Conservation (phyloP, 2,888 invertebrate genomes). For the Chrysodeixis includens region DNA sequence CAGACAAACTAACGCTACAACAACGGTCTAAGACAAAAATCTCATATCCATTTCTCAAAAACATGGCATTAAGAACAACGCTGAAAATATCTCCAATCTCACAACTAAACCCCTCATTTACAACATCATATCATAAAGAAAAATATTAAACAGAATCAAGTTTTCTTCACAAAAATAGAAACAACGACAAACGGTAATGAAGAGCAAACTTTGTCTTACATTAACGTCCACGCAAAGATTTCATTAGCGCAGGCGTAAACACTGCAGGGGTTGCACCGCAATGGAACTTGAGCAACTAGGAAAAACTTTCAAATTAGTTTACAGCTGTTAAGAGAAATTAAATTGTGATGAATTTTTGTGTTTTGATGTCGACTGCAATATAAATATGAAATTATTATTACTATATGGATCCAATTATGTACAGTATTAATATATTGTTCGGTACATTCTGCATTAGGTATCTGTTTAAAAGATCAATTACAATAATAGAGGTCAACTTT, state of each 20-base stretch:
- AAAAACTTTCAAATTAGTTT: slow-evolving; percentile 59
- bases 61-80: not conserved
- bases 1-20: no score
- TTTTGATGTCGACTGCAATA: not conserved
- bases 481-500: no score
- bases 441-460: no score
- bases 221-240: slow-evolving; percentile 24
- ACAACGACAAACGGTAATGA: not conserved
- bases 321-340: slow-evolving; percentile 28
- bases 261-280: slow-evolving; percentile 32
- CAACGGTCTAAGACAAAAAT: no score
- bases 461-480: no score
- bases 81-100: not conserved
- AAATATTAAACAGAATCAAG: not conserved
- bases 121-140: not conserved
- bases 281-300: slow-evolving; percentile 30
- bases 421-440: no score
- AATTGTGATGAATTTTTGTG: not conserved
- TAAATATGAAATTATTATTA: no score
- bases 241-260: slow-evolving; percentile 53
- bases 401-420: no score
- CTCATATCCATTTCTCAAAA: no score
- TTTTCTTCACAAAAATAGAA: not conserved
- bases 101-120: not conserved
- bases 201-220: not conserved